phyloP scores from a whole-genome alignment of 2,113 vertebrate species.

The Chiloscyllium plagiosum region DNA sequence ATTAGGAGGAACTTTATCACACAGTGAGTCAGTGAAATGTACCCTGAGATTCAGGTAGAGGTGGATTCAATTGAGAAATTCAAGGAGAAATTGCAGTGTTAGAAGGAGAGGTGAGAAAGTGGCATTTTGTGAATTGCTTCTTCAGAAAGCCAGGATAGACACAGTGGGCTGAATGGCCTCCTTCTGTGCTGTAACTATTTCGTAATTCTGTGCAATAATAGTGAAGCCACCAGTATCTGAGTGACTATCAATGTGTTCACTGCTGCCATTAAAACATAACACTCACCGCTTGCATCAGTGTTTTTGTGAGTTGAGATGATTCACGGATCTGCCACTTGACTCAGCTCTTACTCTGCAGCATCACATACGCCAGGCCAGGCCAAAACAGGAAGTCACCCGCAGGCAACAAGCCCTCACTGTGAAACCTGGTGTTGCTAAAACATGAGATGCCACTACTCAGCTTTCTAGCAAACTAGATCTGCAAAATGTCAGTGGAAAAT shows the following conservation, averaged over 20 bases:
- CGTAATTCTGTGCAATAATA: not conserved
- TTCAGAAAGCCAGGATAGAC: too few species aligned
- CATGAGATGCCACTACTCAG: not conserved
- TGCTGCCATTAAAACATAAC: not conserved
- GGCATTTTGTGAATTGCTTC: not conserved
- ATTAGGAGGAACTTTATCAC: too few species aligned
- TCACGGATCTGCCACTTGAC: conserved; percentile 6
- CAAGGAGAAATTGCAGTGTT: not conserved
- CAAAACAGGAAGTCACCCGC: conserved; percentile 23
- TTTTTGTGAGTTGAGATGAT: not conserved
- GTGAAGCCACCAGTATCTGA: not conserved
- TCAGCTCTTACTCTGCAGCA: not conserved
- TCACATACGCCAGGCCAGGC: not conserved
- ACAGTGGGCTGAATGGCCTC: not conserved
- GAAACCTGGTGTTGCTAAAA: conserved; percentile 22
- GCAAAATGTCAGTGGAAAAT: not conserved
- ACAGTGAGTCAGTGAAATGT: too few species aligned
- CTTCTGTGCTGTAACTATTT: not conserved
- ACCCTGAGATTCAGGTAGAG: too few species aligned
- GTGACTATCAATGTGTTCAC: not conserved
- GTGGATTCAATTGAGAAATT: not conserved
- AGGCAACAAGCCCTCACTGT: not conserved
- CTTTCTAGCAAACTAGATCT: conserved; percentile 28
- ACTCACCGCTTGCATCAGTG: not conserved
- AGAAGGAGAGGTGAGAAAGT: not conserved